Base-by-base conservation (phyloP, 35 echinoderm and acorn worm genomes). In the Apostichopus japonicus region DNA sequence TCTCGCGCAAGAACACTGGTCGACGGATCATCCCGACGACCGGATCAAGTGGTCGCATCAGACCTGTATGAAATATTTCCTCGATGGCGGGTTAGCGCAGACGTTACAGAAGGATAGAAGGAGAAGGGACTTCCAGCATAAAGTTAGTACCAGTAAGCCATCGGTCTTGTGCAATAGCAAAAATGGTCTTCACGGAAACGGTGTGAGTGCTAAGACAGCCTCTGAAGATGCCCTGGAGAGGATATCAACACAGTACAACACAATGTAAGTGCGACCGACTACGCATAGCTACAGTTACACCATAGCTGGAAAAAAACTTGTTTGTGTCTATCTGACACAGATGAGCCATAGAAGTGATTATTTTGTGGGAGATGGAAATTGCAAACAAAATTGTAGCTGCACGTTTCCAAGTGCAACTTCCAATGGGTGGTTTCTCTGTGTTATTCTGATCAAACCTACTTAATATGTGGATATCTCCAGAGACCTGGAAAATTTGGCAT, bases 21-120 rank as follows among this genome's bases (percentile, higher is more conserved):
- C 96, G 1, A 76, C 92, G 6, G 95, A 96, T 59, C 97, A 99
- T 62, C 93, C 95, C 2, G 97, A 99, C 56, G 97, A 99, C 90
- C 90, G 97, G 24, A 99, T 99, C 91, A 96, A 99, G 86, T 99
- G 97, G 97, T 99, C 95, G 77, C 88, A 95, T 79, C 87, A 92
- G 54, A 94, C 93, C 19, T 99, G 97, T 80, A 96, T 90, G 84
- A 93, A 99, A 61, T 99, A 96, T 83, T 99, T 99, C 92, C 92
- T 94, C n/a, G 92, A 93, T 72, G 97, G 97, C 16, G 97, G 97
- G 33, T 59, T 86, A 23, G 54, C 71, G 11, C 92, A 94, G 84
- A 83, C 83, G 8, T 78, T 99, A 2, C 87, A 94, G 8, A 99
- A 99, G 80, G 97, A 99, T 65, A 91, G 92, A 33, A 86, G 97